These are phyloP conservation scores for Ladona fulva DNA, from an alignment of 1,140 invertebrate species.

Conservation along the genomic window DNA sequence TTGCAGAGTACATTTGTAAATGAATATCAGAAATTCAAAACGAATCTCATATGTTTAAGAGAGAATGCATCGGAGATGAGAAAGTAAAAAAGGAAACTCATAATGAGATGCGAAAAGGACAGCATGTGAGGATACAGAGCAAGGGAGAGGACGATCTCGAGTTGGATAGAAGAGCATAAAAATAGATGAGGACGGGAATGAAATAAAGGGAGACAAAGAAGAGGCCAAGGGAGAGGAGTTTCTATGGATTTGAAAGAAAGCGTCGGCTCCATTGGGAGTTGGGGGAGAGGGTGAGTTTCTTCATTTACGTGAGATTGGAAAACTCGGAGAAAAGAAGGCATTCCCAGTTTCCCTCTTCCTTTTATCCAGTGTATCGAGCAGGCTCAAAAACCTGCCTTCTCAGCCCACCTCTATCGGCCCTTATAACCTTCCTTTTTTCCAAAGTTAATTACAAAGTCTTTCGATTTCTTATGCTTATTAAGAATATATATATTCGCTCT, in stretches of 20 bases:
- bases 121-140: too few species aligned
- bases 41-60: too few species aligned
- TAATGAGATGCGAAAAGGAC: too few species aligned
- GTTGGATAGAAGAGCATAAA: too few species aligned
- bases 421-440: background rate
- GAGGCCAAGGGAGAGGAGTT: background rate
- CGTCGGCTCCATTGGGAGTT: background rate
- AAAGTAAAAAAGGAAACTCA: too few species aligned
- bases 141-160: too few species aligned
- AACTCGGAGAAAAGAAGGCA: background rate
- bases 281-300: background rate
- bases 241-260: background rate
- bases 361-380: background rate
- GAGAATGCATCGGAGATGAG: too few species aligned
- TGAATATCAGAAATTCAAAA: too few species aligned
- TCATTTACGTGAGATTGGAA: slow-evolving; percentile 9
- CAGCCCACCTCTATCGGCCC: background rate
- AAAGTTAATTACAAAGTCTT: slow-evolving; percentile 8
- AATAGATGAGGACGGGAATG: too few species aligned
- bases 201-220: background rate
- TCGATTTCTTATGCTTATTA: slow-evolving; percentile 1
- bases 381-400: background rate
- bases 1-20: too few species aligned
- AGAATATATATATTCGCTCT: background rate
- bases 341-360: background rate